phyloP scores from a whole-genome alignment of 64 coral and sea anemone genomes.

The Pocillopora verrucosa region DNA sequence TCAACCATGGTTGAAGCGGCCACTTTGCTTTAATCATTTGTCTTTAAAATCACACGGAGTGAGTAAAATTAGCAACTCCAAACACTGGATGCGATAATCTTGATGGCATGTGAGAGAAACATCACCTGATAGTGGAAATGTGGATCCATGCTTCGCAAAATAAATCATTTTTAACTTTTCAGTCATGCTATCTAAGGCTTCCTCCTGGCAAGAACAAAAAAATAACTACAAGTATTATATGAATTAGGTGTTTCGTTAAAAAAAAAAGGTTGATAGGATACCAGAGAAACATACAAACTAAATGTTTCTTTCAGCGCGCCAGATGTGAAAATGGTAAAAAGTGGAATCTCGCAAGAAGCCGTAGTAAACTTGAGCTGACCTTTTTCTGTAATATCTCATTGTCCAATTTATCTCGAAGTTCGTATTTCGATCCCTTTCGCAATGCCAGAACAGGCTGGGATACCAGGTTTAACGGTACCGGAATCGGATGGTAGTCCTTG shows the following conservation, averaged over 20 bases:
- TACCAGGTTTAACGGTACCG: slow-evolving; percentile 3
- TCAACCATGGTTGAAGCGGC: too few species aligned
- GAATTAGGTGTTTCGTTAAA: too few species aligned
- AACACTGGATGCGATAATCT: too few species aligned
- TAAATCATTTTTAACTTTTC: slow-evolving; percentile 32
- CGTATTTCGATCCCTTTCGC: not conserved
- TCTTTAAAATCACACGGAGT: too few species aligned
- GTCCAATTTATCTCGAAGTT: not conserved
- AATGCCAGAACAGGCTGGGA: slow-evolving; percentile 1
- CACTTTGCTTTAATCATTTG: too few species aligned
- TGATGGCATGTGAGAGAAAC: not conserved
- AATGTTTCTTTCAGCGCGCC: too few species aligned
- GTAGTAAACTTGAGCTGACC: not conserved
- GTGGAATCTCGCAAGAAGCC: too few species aligned
- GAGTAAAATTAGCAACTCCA: too few species aligned
- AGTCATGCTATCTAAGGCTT: slow-evolving; percentile 22
- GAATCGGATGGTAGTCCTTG: slow-evolving; percentile 23
- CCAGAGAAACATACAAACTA: too few species aligned
- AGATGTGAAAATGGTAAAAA: too few species aligned
- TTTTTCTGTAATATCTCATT: not conserved
- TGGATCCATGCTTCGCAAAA: slow-evolving; percentile 30
- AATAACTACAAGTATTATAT: not conserved
- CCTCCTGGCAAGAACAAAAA: not conserved
- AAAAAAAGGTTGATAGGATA: too few species aligned
- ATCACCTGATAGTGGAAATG: slow-evolving; percentile 29